phyloP scores from a whole-genome alignment of 2,113 vertebrate genomes.

The Acrocephalus kingi region DNA sequence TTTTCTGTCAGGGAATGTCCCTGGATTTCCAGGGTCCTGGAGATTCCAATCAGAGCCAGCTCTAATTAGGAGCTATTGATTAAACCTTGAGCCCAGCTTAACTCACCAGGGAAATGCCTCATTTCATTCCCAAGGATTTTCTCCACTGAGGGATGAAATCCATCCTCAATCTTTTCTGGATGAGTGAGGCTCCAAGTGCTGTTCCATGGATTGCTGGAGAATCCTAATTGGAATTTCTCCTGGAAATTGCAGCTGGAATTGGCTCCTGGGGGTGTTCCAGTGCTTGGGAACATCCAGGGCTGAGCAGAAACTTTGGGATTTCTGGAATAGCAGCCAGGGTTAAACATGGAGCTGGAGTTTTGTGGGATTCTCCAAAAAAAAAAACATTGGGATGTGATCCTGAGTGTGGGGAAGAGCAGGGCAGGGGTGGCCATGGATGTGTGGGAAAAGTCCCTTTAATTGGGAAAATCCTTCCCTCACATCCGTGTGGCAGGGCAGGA shows the following conservation, averaged over 20 bases:
- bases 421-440: rapidly evolving
- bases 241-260: neutral
- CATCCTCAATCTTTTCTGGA: neutral
- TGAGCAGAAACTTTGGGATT: neutral
- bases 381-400: rapidly evolving
- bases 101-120: neutral
- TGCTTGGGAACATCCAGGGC: neutral
- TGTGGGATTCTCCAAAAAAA: neutral
- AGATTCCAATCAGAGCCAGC: neutral
- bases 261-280: neutral
- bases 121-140: neutral
- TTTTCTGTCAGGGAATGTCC: neutral
- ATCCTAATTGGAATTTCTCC: neutral
- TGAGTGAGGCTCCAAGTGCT: neutral
- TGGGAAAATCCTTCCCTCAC: neutral
- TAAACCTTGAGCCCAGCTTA: neutral
- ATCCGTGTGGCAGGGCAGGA: rapidly evolving
- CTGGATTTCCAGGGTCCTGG: neutral
- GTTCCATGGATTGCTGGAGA: neutral
- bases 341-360: neutral
- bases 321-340: neutral
- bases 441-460: neutral
- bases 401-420: neutral
- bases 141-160: neutral
- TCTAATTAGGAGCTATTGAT: neutral